Evolutionary conservation across 1,140 invertebrate species (phyloP).

Genomic region (Drosophila watanabei): DNA sequence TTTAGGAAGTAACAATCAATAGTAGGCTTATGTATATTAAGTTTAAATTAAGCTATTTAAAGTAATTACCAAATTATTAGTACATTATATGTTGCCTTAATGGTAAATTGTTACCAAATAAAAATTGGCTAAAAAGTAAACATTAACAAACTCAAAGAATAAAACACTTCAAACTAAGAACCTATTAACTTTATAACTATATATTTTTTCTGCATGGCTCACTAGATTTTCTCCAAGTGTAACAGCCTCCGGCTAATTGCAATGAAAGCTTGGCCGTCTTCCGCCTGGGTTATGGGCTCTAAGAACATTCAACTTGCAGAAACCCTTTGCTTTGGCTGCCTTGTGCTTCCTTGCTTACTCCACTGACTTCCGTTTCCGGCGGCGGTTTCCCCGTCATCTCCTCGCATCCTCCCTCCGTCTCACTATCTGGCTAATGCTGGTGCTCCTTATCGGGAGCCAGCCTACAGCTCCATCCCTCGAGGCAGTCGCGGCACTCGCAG

Average conservation of each 20-base stretch:
- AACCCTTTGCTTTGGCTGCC: conserved; percentile 43
- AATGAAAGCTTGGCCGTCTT: conserved; percentile 48
- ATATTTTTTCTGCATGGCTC: neutral
- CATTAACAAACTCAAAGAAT: neutral
- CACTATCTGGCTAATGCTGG: conserved; percentile 26
- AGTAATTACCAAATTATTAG: too few relatives aligned
- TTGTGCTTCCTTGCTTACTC: conserved; percentile 29
- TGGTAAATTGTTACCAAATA: too few relatives aligned
- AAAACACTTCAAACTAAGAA: neutral
- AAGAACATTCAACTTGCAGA: conserved; percentile 48
- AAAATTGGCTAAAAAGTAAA: too few relatives aligned
- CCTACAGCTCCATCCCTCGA: conserved; percentile 7
- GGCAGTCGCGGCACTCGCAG: conserved; percentile 28
- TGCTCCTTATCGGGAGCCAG: conserved; percentile 39
- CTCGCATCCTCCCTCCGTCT: neutral
- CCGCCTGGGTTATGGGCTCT: conserved; percentile 1
- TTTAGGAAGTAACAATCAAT: too few relatives aligned
- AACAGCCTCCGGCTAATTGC: conserved; percentile 57
- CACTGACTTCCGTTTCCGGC: conserved; percentile 73
- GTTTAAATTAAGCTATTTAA: too few relatives aligned
- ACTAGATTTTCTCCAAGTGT: neutral
- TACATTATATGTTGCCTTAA: neutral
- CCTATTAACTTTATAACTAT: neutral
- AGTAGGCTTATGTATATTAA: too few relatives aligned
- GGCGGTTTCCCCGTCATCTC: neutral